Conservation (phyloP, 2,888 invertebrate genomes). For the Parthenolecanium corni region DNA sequence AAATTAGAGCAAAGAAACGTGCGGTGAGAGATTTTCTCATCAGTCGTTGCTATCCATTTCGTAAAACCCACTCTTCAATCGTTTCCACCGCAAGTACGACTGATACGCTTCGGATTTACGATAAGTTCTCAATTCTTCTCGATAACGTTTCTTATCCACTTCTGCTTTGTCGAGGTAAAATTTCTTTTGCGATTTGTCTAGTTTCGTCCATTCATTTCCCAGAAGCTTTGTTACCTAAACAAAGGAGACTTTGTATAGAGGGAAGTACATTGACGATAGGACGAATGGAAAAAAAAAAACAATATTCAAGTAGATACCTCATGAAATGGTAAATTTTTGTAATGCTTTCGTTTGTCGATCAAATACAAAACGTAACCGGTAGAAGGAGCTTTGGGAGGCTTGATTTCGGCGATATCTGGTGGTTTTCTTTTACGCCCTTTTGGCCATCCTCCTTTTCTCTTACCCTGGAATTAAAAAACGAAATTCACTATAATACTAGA, state of each 20-base stretch:
- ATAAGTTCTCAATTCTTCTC: conserved; percentile 46
- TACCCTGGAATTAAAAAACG: conserved; percentile 35
- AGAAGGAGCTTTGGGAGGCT: conserved; percentile 47
- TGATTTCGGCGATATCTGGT: conserved; percentile 40
- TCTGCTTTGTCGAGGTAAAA: conserved; percentile 46
- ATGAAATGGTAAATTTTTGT: conserved; percentile 46
- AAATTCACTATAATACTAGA: too few species aligned
- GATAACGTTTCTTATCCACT: conserved; percentile 46
- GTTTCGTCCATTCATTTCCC: conserved; percentile 47
- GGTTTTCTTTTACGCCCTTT: conserved; percentile 49
- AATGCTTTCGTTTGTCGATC: conserved; percentile 45
- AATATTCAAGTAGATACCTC: conserved; percentile 38
- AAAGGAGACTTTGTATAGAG: background rate
- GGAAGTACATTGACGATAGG: too few species aligned
- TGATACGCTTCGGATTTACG: conserved; percentile 47
- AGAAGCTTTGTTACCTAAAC: conserved; percentile 43
- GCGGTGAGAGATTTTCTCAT: too few species aligned
- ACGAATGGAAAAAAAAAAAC: too few species aligned
- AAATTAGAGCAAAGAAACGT: background rate
- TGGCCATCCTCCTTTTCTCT: conserved; percentile 49
- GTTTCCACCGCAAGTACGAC: conserved; percentile 43
- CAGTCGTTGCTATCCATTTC: background rate
- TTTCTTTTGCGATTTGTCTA: conserved; percentile 44
- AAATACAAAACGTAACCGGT: conserved; percentile 48
- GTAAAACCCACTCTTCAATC: conserved; percentile 38